A percentile compares a stretch with the other conserved stretches of the same genome.
phyloP scores from a whole-genome alignment of 2,797 vertebrate species.

The Sebastes trivittatus region DNA sequence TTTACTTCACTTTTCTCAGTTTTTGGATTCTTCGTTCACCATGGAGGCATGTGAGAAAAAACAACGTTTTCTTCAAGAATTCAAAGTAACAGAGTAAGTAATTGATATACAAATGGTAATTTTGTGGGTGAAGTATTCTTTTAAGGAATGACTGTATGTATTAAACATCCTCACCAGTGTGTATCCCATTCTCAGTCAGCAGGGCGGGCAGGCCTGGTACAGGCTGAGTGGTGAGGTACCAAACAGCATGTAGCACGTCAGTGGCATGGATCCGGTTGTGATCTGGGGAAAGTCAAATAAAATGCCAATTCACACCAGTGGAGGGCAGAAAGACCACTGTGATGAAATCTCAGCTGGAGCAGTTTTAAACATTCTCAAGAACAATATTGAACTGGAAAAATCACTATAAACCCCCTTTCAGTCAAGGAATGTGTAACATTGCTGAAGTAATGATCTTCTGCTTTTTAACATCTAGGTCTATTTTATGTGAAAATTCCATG shows the following conservation, averaged over 20 bases:
- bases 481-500: neutral
- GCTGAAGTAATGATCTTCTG: neutral
- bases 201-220: slow-evolving; percentile 90
- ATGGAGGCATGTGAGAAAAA: neutral
- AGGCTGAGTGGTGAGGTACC: slow-evolving; percentile 96
- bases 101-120: neutral
- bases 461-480: neutral
- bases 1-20: too few species aligned
- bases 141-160: neutral
- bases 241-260: slow-evolving; percentile 97
- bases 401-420: neutral
- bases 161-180: slow-evolving; percentile 83
- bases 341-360: neutral
- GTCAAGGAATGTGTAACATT: neutral
- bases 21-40: neutral
- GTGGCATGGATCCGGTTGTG: slow-evolving; percentile 98
- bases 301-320: neutral
- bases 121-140: neutral
- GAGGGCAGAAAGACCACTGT: neutral
- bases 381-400: neutral
- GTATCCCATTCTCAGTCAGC: slow-evolving; percentile 86
- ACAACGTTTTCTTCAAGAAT: neutral
- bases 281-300: slow-evolving; percentile 79
- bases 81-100: neutral
- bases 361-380: neutral